Conservation (phyloP, 2,113 vertebrate genomes). For the Pholis gunnellus region DNA sequence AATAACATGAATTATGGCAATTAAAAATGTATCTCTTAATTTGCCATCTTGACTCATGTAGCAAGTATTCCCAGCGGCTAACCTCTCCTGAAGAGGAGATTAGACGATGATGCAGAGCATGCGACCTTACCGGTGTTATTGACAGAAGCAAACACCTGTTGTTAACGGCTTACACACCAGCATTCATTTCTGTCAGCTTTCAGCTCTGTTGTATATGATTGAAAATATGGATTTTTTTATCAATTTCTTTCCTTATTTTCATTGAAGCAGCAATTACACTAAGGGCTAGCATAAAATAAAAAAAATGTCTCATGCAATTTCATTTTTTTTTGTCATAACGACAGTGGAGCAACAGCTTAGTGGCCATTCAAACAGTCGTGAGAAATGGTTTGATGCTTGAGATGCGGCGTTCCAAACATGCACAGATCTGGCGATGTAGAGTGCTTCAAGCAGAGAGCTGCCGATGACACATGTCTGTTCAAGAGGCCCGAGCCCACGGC, state of each 20-base stretch:
- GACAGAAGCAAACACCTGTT: slow-evolving; percentile 52
- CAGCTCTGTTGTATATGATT: background rate
- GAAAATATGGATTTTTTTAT: background rate
- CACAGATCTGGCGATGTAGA: slow-evolving; percentile 44
- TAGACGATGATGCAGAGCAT: slow-evolving; percentile 19
- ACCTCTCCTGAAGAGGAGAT: slow-evolving; percentile 35
- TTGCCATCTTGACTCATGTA: background rate
- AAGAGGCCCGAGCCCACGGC: slow-evolving; percentile 45
- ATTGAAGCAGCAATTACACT: background rate
- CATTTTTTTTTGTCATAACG: background rate
- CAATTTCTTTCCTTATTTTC: background rate
- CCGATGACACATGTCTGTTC: slow-evolving; percentile 74
- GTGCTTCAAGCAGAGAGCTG: slow-evolving; percentile 73
- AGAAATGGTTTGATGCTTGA: background rate
- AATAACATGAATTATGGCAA: background rate
- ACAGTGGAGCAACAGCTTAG: background rate
- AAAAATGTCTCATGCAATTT: background rate
- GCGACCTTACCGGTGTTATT: slow-evolving; percentile 48
- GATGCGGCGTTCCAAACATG: slow-evolving; percentile 28
- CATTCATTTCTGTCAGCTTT: background rate
- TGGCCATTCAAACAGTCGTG: background rate
- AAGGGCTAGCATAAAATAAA: background rate
- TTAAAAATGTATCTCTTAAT: background rate
- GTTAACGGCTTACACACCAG: background rate
- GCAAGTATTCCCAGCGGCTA: slow-evolving; percentile 26